Evolutionary conservation across 1,140 invertebrate genomes (phyloP).

Genomic region (Musca domestica): DNA sequence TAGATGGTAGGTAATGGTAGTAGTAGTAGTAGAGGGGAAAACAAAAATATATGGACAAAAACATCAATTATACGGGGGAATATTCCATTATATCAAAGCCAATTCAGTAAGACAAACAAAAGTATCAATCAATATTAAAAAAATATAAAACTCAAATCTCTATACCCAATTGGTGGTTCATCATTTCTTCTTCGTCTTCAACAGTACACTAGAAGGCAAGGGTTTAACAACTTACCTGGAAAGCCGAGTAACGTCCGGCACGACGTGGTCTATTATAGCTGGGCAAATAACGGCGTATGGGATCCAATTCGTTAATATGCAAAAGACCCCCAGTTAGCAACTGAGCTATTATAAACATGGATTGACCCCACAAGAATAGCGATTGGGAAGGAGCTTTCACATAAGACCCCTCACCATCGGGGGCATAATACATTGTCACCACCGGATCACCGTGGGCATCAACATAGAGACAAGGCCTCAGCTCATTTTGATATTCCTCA

Average conservation of each 20-base stretch:
- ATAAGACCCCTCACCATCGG: constrained; percentile 64
- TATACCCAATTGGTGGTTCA: no score
- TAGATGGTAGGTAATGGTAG: background rate
- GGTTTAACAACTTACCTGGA: constrained; percentile 71
- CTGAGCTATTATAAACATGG: constrained; percentile 91
- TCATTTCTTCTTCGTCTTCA: background rate
- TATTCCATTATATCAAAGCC: background rate
- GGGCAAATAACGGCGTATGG: constrained; percentile 90
- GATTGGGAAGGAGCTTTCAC: constrained; percentile 47
- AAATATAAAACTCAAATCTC: background rate
- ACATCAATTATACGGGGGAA: background rate
- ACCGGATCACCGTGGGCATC: constrained; percentile 84
- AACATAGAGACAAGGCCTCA: constrained; percentile 73
- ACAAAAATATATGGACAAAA: constrained; percentile 11
- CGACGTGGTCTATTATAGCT: constrained; percentile 90
- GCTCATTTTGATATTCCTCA: constrained; percentile 83
- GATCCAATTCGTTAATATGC: constrained; percentile 94
- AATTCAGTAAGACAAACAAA: constrained; percentile 4
- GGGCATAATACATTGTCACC: constrained; percentile 83
- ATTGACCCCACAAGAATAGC: constrained; percentile 85
- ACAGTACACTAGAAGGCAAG: background rate
- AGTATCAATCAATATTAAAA: background rate
- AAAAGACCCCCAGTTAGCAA: constrained; percentile 84
- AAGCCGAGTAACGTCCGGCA: constrained; percentile 91
- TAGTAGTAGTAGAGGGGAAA: background rate